Evolutionary conservation across 2,888 invertebrate genomes (phyloP).

Genomic region (Cryptocephalus moraei): DNA sequence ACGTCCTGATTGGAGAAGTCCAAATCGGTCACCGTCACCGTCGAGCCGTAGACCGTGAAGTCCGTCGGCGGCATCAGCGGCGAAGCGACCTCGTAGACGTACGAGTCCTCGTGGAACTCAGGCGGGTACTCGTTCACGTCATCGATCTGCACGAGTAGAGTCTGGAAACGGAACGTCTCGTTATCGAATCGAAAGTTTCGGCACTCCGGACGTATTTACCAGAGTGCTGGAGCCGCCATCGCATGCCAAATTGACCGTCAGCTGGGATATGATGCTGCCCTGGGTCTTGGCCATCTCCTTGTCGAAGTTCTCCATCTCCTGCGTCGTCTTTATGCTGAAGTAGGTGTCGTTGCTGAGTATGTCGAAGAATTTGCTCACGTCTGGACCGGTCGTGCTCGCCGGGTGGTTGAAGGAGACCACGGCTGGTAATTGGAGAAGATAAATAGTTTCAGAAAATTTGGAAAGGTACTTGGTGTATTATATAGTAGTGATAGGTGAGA

Average conservation of each 20-base stretch:
- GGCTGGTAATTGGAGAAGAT: too few species aligned
- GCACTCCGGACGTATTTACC: slow-evolving; percentile 6
- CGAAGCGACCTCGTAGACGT: slow-evolving; percentile 38
- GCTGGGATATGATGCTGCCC: neutral
- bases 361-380: slow-evolving; percentile 1
- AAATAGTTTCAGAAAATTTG: too few species aligned
- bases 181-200: neutral
- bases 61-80: slow-evolving; percentile 39
- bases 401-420: too few species aligned
- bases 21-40: slow-evolving; percentile 41
- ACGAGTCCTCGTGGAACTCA: slow-evolving; percentile 31
- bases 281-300: slow-evolving; percentile 1
- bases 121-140: slow-evolving; percentile 46
- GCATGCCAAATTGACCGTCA: slow-evolving; percentile 5
- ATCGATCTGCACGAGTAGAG: slow-evolving; percentile 31
- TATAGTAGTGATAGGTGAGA: too few species aligned
- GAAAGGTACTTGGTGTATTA: too few species aligned
- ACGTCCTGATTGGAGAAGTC: slow-evolving; percentile 41
- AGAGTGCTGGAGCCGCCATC: neutral
- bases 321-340: slow-evolving; percentile 6
- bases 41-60: slow-evolving; percentile 35
- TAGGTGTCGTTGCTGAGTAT: slow-evolving; percentile 1
- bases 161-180: slow-evolving; percentile 31
- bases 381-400: too few species aligned
- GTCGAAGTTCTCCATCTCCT: slow-evolving; percentile 5